Conservation (phyloP, 92 coral and sea anemone species). For the Pocillopora grandis region DNA sequence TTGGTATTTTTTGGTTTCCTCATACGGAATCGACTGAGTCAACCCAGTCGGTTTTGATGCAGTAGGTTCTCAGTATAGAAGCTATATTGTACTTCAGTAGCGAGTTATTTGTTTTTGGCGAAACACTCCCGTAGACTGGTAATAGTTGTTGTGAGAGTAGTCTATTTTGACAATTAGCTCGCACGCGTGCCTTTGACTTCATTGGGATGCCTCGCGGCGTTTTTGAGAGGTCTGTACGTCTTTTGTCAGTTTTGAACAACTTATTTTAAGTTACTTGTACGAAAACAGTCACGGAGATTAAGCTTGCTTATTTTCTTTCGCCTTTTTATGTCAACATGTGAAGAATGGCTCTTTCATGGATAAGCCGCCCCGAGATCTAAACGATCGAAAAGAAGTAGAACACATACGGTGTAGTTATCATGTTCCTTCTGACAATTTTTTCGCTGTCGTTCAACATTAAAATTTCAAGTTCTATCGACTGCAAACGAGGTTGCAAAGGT, state of each 20-base stretch:
- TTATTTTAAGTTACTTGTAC: neutral
- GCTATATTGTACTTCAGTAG: too few relatives aligned
- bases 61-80: too few relatives aligned
- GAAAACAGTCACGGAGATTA: conserved; percentile 20
- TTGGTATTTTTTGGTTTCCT: too few relatives aligned
- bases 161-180: too few relatives aligned
- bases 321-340: neutral
- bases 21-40: too few relatives aligned
- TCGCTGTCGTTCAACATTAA: neutral
- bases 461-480: neutral
- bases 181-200: neutral
- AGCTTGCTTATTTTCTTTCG: conserved; percentile 9
- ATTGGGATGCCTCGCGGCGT: neutral
- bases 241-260: neutral
- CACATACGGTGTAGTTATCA: neutral
- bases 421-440: neutral
- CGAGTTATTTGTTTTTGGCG: too few relatives aligned
- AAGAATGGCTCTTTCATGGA: conserved; percentile 22
- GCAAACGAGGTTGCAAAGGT: neutral
- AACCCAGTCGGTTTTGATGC: too few relatives aligned
- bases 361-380: neutral
- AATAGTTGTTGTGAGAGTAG: too few relatives aligned
- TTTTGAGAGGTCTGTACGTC: neutral
- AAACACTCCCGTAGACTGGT: too few relatives aligned
- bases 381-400: too few relatives aligned